These are phyloP conservation scores for Bugula neritina DNA, from an alignment of 2,888 invertebrate species.

Conservation along the genomic window DNA sequence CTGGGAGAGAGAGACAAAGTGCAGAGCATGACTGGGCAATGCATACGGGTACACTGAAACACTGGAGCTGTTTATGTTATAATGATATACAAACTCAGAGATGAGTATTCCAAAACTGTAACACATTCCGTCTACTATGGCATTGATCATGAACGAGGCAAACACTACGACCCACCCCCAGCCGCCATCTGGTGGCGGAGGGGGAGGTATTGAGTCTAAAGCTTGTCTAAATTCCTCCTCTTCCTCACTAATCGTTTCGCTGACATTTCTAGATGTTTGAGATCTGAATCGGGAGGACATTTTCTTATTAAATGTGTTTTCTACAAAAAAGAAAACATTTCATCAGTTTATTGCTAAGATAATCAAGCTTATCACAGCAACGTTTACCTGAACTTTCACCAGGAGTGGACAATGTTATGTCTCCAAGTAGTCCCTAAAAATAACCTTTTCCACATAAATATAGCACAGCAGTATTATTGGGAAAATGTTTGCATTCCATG, in stretches of 20 bases:
- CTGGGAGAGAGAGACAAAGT: neutral
- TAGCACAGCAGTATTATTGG: too few species aligned
- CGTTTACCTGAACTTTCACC: too few species aligned
- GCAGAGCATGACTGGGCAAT: neutral
- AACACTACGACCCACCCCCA: constrained; percentile 48
- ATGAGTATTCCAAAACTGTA: constrained; percentile 76
- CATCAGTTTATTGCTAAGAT: too few species aligned
- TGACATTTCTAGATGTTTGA: neutral
- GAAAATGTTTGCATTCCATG: too few species aligned
- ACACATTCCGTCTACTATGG: constrained; percentile 72
- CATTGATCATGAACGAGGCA: constrained; percentile 38
- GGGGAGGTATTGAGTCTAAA: constrained; percentile 32
- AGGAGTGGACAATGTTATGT: too few species aligned
- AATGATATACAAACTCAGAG: constrained; percentile 56
- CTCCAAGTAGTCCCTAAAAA: too few species aligned
- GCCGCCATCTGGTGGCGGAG: constrained; percentile 44
- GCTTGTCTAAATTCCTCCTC: constrained; percentile 20
- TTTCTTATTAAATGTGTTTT: too few species aligned
- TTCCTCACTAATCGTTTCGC: constrained; percentile 15
- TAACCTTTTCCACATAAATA: too few species aligned
- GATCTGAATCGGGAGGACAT: neutral
- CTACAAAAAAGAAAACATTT: too few species aligned
- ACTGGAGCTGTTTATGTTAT: neutral
- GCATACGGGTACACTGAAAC: too few species aligned
- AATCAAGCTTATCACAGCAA: too few species aligned